A percentile compares a stretch with the other conserved stretches of the same genome.
phyloP scores from a whole-genome alignment of 1,140 invertebrate species.

The Teleogryllus occipitalis region DNA sequence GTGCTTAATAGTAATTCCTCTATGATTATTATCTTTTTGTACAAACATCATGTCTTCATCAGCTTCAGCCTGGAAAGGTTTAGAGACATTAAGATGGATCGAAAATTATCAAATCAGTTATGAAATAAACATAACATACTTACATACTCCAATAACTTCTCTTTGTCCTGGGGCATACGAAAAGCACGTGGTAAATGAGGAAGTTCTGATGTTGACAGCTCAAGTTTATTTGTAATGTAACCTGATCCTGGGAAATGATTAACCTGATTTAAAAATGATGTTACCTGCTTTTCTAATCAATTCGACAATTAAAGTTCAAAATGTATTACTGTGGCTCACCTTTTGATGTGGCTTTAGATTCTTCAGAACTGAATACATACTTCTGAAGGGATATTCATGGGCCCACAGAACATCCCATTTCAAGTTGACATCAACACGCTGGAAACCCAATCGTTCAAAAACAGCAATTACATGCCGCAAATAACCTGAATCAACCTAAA shows the following conservation, averaged over 20 bases:
- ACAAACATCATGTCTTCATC: conserved; percentile 74
- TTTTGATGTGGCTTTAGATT: conserved; percentile 63
- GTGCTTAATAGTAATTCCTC: conserved; percentile 73
- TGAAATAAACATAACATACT: conserved; percentile 27
- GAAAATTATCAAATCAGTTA: neutral
- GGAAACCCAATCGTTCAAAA: conserved; percentile 62
- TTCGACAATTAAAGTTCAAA: too few species aligned
- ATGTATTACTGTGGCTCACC: conserved; percentile 29
- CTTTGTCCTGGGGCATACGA: conserved; percentile 69
- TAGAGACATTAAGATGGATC: neutral
- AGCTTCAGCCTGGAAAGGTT: conserved; percentile 38
- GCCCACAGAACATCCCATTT: conserved; percentile 89
- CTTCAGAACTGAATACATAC: conserved; percentile 47
- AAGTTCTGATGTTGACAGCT: conserved; percentile 68
- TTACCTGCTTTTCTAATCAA: too few species aligned
- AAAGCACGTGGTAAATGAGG: conserved; percentile 80
- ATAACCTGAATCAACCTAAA: conserved; percentile 50
- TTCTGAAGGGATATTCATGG: conserved; percentile 83
- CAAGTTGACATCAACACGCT: conserved; percentile 45
- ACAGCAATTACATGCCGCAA: conserved; percentile 71
- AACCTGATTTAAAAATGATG: conserved; percentile 40
- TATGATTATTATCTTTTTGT: conserved; percentile 86
- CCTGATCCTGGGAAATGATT: conserved; percentile 95
- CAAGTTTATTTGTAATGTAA: conserved; percentile 90
- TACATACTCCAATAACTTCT: conserved; percentile 63